These are phyloP conservation scores for Dascyllus trimaculatus DNA, from an alignment of 2,113 vertebrate genomes.

Conservation along the genomic window DNA sequence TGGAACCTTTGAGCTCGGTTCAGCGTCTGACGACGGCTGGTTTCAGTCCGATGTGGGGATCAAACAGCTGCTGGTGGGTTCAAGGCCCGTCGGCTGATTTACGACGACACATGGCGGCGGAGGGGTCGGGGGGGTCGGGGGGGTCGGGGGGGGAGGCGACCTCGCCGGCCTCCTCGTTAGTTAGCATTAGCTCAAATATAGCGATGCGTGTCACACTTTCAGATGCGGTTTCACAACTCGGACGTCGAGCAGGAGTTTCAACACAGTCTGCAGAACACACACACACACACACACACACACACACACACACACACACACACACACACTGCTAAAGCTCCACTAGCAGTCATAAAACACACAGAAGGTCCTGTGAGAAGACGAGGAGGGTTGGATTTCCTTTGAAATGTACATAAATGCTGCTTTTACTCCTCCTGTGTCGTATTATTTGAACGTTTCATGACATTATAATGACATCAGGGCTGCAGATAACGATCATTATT, in stretches of 20 bases:
- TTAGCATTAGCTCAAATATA: slow-evolving; percentile 51
- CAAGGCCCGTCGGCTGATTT: slow-evolving; percentile 23
- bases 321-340: background rate
- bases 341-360: too few species aligned
- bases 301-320: too few species aligned
- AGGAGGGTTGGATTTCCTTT: too few species aligned
- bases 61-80: background rate
- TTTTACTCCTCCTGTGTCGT: too few species aligned
- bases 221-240: slow-evolving; percentile 42
- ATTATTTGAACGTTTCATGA: too few species aligned
- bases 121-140: background rate
- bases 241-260: slow-evolving; percentile 40
- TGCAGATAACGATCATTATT: too few species aligned
- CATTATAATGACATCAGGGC: too few species aligned
- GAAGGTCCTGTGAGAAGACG: too few species aligned
- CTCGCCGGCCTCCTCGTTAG: slow-evolving; percentile 42
- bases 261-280: background rate
- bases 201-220: slow-evolving; percentile 16
- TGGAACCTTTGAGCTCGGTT: slow-evolving; percentile 6
- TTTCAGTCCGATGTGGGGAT: slow-evolving; percentile 10
- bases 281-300: too few species aligned
- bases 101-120: slow-evolving; percentile 27
- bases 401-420: too few species aligned
- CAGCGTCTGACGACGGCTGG: background rate
- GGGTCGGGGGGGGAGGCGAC: background rate